Evolutionary conservation across 1,140 invertebrate genomes (phyloP).

Genomic region (Sycophila sp.): DNA sequence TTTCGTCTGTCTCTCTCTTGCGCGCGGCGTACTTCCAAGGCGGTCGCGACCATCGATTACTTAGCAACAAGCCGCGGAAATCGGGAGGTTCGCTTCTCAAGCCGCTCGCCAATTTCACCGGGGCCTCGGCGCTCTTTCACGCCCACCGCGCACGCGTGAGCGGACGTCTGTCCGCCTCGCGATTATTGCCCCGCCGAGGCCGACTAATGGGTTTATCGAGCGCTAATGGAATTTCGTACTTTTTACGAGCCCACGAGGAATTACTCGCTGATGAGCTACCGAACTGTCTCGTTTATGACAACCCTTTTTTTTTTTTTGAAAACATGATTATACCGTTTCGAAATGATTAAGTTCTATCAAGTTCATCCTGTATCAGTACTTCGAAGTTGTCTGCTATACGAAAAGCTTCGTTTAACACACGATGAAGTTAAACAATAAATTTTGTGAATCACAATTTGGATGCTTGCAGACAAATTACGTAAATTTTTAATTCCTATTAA

Average conservation of each 20-base stretch:
- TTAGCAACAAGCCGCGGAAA: constrained; percentile 62
- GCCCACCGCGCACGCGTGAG: neutral
- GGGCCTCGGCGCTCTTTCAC: neutral
- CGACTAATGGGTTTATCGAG: neutral
- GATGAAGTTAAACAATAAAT: no score
- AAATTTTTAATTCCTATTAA: no score
- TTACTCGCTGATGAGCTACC: no score
- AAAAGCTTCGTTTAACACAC: no score
- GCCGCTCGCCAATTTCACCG: constrained; percentile 58
- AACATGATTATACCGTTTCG: no score
- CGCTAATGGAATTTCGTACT: constrained; percentile 1
- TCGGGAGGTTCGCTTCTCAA: constrained; percentile 61
- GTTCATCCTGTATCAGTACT: no score
- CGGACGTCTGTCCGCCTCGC: neutral
- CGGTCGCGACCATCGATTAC: constrained; percentile 60
- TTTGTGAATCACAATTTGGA: no score
- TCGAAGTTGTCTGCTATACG: no score
- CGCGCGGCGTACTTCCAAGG: constrained; percentile 18
- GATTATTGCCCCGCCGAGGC: neutral
- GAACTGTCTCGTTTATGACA: no score
- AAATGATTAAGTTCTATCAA: no score
- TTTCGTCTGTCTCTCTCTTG: neutral
- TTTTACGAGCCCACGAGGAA: neutral
- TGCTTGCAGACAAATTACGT: no score
- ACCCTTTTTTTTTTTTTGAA: no score